Conservation (phyloP, 92 coral and sea anemone genomes). For the Desmophyllum pertusum region DNA sequence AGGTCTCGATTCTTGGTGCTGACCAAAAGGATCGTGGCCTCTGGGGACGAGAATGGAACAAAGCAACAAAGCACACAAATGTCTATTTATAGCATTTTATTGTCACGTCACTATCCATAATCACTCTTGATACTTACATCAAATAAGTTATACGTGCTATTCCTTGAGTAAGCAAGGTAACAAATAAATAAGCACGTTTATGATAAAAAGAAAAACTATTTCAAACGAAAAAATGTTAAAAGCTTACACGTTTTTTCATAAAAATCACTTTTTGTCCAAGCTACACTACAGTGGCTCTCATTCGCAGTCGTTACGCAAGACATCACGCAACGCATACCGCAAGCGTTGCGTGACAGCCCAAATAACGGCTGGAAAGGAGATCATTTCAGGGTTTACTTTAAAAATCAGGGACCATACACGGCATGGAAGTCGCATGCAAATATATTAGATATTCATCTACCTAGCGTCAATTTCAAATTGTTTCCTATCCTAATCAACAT, state of each 20-base stretch:
- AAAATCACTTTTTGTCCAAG: conserved; percentile 18
- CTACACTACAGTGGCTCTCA: background rate
- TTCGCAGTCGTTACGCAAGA: background rate
- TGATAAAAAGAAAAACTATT: conserved; percentile 1
- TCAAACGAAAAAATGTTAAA: conserved; percentile 14
- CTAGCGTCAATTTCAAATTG: conserved; percentile 12
- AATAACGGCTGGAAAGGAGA: background rate
- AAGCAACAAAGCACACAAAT: background rate
- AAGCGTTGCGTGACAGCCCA: background rate
- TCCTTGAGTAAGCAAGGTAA: conserved; percentile 44
- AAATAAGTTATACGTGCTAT: conserved; percentile 41
- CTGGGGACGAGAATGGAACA: too few relatives aligned
- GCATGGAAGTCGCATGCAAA: conserved; percentile 24
- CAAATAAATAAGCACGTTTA: conserved; percentile 43
- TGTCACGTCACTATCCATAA: conserved; percentile 27
- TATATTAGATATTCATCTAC: conserved; percentile 25
- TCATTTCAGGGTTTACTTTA: background rate
- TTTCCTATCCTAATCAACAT: background rate
- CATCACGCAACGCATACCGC: background rate
- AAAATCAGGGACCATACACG: conserved; percentile 21
- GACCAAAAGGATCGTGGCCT: too few relatives aligned
- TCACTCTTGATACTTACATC: conserved; percentile 36
- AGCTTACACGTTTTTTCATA: background rate
- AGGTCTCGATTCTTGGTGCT: too few relatives aligned
- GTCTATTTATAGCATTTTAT: conserved; percentile 1